A percentile compares a stretch with the other conserved stretches of the same genome.
Evolutionary conservation across 2,797 vertebrate genomes (phyloP).

Genomic region (Acanthurus lineatus): DNA sequence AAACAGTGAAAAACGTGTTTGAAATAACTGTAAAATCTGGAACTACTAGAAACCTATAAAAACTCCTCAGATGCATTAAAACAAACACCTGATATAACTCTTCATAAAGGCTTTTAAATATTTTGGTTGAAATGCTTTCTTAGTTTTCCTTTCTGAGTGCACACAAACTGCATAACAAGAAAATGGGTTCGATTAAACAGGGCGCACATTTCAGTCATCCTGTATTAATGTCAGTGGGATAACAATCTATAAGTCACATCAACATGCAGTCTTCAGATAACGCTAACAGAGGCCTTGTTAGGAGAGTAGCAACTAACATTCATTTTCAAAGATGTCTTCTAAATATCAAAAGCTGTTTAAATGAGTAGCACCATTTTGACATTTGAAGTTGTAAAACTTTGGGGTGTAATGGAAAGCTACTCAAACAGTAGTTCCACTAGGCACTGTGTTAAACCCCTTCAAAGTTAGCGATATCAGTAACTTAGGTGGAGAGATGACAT

Average conservation of each 20-base stretch:
- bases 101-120: slow-evolving; percentile 60
- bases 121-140: slow-evolving; percentile 74
- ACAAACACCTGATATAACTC: slow-evolving; percentile 58
- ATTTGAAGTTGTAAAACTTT: slow-evolving; percentile 53
- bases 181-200: slow-evolving; percentile 40
- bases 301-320: slow-evolving; percentile 42
- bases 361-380: slow-evolving; percentile 79
- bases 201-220: slow-evolving; percentile 23
- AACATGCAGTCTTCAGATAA: slow-evolving; percentile 60
- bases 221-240: slow-evolving; percentile 19
- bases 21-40: slow-evolving; percentile 61
- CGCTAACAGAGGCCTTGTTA: slow-evolving; percentile 53
- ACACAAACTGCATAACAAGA: slow-evolving; percentile 62
- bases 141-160: slow-evolving; percentile 54
- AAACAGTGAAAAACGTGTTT: slow-evolving; percentile 51
- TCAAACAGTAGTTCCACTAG: slow-evolving; percentile 65
- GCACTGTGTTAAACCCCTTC: slow-evolving; percentile 74
- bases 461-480: slow-evolving; percentile 72
- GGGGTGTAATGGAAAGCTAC: slow-evolving; percentile 60
- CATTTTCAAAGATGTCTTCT: slow-evolving; percentile 32
- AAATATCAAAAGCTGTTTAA: slow-evolving; percentile 59
- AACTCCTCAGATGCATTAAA: slow-evolving; percentile 62
- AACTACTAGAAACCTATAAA: slow-evolving; percentile 75
- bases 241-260: slow-evolving; percentile 29
- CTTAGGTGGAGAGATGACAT: slow-evolving; percentile 35